Evolutionary conservation across 92 coral and sea anemone species (phyloP).

Genomic region (Pocillopora meandrina): DNA sequence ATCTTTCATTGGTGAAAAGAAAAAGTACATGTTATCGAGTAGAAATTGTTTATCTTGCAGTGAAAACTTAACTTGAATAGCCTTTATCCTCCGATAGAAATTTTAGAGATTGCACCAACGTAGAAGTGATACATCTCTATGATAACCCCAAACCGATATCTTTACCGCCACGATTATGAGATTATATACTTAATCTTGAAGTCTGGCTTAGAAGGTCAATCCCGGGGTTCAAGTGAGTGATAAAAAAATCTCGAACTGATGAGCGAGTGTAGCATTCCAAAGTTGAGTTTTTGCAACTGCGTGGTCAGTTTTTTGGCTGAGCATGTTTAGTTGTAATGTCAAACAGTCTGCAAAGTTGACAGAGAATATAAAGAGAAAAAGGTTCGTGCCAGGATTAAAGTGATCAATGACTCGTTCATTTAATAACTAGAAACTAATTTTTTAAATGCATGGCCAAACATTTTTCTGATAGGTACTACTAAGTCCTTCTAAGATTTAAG

Average conservation of each 20-base stretch:
- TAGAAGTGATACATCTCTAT: conserved; percentile 3
- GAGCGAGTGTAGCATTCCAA: conserved; percentile 4
- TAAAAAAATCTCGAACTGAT: conserved; percentile 5
- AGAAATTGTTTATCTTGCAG: neutral
- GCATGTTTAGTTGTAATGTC: too few relatives aligned
- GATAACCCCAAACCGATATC: conserved; percentile 8
- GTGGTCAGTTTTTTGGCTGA: too few relatives aligned
- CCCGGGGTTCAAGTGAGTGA: conserved; percentile 13
- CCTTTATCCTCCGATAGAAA: neutral
- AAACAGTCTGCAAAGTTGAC: too few relatives aligned
- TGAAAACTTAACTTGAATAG: neutral
- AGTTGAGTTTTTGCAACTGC: too few relatives aligned
- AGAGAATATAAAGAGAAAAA: too few relatives aligned
- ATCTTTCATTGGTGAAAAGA: neutral
- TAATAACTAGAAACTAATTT: too few relatives aligned
- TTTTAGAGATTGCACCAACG: neutral
- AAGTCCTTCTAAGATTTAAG: too few relatives aligned
- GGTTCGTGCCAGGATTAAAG: too few relatives aligned
- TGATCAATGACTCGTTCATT: too few relatives aligned
- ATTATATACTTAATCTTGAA: neutral
- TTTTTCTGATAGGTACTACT: too few relatives aligned
- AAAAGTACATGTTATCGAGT: neutral
- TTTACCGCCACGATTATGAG: neutral
- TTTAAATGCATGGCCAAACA: too few relatives aligned
- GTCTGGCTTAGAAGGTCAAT: conserved; percentile 3